These are phyloP conservation scores for Drosophila ochracea DNA, from an alignment of 2,888 invertebrate genomes.

Conservation along the genomic window DNA sequence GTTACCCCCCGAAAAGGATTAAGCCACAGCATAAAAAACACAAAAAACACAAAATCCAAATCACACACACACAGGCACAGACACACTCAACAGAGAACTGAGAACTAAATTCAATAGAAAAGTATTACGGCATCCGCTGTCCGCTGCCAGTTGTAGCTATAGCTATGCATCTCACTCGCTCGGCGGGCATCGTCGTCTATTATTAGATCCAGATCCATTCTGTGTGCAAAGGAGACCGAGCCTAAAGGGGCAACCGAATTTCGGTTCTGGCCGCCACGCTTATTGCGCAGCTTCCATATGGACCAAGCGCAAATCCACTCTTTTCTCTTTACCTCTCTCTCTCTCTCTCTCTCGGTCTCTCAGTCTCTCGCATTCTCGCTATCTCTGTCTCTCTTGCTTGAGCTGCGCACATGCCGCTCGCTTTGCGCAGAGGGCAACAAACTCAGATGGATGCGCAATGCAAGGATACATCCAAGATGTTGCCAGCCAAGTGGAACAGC, in stretches of 20 bases:
- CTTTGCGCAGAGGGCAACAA: conserved; percentile 53
- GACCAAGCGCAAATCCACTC: conserved; percentile 33
- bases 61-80: not conserved
- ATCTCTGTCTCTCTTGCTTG: not conserved
- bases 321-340: not conserved
- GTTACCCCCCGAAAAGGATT: conserved; percentile 73
- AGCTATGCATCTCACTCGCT: conserved; percentile 33
- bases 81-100: conserved; percentile 17
- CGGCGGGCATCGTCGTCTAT: conserved; percentile 40
- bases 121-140: conserved; percentile 66
- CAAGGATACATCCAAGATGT: conserved; percentile 36
- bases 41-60: conserved; percentile 19
- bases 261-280: conserved; percentile 63
- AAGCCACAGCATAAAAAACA: conserved; percentile 34
- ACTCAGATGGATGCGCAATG: conserved; percentile 43
- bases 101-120: conserved; percentile 25
- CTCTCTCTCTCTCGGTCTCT: not conserved
- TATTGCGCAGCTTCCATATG: conserved; percentile 74
- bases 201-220: conserved; percentile 50
- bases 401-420: conserved; percentile 59
- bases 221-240: conserved; percentile 28
- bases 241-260: conserved; percentile 18
- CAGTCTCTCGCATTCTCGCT: not conserved
- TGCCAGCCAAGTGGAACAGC: conserved; percentile 43
- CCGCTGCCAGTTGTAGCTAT: conserved; percentile 10